Percentiles rank a stretch among this genome's conserved stretches.
Conservation (phyloP, 2,797 vertebrate species). For the Pipistrellus pygmaeus region DNA sequence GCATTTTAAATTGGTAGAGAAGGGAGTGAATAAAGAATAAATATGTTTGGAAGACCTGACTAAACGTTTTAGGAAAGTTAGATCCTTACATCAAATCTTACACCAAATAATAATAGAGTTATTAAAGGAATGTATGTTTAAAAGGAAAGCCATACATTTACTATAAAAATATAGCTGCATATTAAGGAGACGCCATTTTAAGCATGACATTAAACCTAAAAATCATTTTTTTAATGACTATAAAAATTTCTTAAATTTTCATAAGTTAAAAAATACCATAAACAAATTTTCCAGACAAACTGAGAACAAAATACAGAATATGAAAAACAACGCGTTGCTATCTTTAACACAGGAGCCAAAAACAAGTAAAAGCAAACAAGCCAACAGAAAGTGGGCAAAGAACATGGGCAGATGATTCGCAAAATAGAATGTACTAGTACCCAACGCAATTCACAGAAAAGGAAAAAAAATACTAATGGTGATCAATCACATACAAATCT, state of each 20-base stretch:
- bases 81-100: background rate
- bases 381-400: background rate
- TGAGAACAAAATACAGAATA: background rate
- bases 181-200: background rate
- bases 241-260: background rate
- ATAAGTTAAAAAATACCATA: background rate
- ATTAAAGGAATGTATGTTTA: background rate
- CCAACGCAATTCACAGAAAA: background rate
- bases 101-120: background rate
- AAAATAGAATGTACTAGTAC: background rate
- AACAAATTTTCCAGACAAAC: constrained; percentile 1
- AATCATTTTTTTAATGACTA: background rate
- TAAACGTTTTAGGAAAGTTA: constrained; percentile 24
- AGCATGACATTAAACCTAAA: background rate
- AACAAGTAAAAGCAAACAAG: background rate
- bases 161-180: background rate
- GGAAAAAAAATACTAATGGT: background rate
- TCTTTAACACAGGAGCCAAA: background rate
- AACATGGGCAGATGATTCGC: background rate
- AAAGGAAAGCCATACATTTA: constrained; percentile 34
- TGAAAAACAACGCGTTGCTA: background rate
- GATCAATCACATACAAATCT: background rate
- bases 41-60: background rate
- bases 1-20: constrained; percentile 6
- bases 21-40: background rate